Conservation (phyloP, 2,888 invertebrate species). For the Trachelus tabidus region DNA sequence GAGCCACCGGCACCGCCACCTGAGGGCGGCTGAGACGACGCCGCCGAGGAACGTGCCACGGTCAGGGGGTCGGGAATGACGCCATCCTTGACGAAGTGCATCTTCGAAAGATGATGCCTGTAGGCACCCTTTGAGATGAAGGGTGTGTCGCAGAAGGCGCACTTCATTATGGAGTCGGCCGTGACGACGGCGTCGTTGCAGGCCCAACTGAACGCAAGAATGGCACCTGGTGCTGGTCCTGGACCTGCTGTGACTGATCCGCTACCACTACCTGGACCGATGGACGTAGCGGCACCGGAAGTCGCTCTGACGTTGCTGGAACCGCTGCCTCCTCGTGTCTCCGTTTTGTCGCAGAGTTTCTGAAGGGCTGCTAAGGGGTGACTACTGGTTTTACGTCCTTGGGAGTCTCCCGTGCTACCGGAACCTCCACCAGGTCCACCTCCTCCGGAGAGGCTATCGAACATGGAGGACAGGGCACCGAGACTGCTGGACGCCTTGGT, state of each 20-base stretch:
- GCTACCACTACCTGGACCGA: constrained; percentile 64
- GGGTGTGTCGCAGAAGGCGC: constrained; percentile 94
- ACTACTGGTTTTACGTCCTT: constrained; percentile 77
- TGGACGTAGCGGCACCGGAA: constrained; percentile 59
- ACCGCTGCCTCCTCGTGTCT: constrained; percentile 72
- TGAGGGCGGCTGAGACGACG: constrained; percentile 67
- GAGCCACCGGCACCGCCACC: constrained; percentile 50
- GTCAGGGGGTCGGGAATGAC: constrained; percentile 80
- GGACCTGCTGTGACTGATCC: constrained; percentile 62
- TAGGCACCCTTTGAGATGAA: constrained; percentile 97
- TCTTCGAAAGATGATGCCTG: constrained; percentile 94
- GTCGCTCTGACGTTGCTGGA: constrained; percentile 57
- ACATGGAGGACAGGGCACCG: constrained; percentile 90
- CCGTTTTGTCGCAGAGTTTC: constrained; percentile 95
- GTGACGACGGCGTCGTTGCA: constrained; percentile 92
- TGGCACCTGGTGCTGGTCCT: constrained; percentile 81
- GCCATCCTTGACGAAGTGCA: constrained; percentile 95
- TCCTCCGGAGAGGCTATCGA: constrained; percentile 82
- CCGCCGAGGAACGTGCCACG: constrained; percentile 67
- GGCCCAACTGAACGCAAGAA: constrained; percentile 93
- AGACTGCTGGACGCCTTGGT: constrained; percentile 73
- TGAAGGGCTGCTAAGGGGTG: constrained; percentile 95
- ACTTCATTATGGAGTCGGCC: constrained; percentile 90
- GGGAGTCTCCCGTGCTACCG: constrained; percentile 67
- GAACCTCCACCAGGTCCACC: constrained; percentile 41